A percentile compares a stretch with the other conserved stretches of the same genome.
Conservation (phyloP, 2,113 vertebrate species). For the Bubo scandiacus region DNA sequence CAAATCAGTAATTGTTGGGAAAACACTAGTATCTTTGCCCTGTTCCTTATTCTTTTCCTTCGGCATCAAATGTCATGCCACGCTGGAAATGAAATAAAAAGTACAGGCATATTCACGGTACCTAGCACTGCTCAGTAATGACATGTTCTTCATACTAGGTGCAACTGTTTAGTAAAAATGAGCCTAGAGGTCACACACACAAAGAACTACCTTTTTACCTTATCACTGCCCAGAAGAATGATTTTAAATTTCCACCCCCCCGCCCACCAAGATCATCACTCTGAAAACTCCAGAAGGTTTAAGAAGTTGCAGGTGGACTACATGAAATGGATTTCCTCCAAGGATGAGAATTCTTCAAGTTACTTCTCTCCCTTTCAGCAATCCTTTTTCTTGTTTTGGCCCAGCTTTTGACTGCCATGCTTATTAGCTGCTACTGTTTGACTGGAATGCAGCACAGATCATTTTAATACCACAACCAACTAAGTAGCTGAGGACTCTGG, state of each 20-base stretch:
- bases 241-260: neutral
- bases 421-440: neutral
- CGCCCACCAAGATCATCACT: neutral
- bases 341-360: neutral
- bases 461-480: neutral
- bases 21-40: neutral
- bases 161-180: neutral
- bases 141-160: neutral
- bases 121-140: accelerated
- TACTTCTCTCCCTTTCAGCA: neutral
- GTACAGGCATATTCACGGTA: neutral
- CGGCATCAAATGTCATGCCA: neutral
- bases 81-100: neutral
- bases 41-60: neutral
- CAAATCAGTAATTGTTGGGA: neutral
- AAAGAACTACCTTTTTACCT: neutral
- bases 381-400: neutral
- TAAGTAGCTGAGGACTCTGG: neutral
- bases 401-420: neutral
- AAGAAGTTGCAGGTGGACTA: neutral
- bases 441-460: neutral
- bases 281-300: neutral
- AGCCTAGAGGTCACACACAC: neutral
- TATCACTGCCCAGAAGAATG: neutral
- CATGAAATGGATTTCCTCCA: neutral